Evolutionary conservation across 2,797 vertebrate genomes (phyloP).

Genomic region (Sylvia borin): DNA sequence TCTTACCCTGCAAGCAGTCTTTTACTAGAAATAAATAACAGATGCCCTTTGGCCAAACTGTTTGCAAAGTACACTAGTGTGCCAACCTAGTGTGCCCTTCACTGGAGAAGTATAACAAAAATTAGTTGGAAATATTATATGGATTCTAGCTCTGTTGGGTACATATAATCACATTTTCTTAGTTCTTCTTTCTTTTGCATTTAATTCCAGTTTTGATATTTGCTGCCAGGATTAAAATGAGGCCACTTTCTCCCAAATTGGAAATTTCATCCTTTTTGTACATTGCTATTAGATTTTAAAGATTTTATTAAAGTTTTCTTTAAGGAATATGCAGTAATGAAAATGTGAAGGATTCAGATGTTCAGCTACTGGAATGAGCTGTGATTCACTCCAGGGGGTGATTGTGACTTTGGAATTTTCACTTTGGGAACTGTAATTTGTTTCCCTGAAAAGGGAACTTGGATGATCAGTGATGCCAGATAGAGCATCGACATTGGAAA

Average conservation of each 20-base stretch:
- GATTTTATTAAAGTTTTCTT: slow-evolving; percentile 20
- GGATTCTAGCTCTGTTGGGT: neutral
- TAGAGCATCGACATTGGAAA: neutral
- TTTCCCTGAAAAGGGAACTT: neutral
- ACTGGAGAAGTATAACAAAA: neutral
- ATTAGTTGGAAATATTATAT: neutral
- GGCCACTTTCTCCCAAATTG: rapidly evolving
- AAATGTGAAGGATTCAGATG: neutral
- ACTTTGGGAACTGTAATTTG: neutral
- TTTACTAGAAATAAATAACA: neutral
- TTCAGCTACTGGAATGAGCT: neutral
- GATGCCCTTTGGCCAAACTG: neutral
- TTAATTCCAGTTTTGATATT: slow-evolving; percentile 14
- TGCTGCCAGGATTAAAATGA: neutral
- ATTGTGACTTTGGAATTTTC: neutral
- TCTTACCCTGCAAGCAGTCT: neutral
- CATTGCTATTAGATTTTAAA: neutral
- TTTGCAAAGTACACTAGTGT: neutral
- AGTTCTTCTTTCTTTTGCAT: neutral
- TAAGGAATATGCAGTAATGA: neutral
- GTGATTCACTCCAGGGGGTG: neutral
- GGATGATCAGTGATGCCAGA: neutral
- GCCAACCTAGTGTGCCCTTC: neutral
- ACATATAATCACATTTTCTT: neutral
- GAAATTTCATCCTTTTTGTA: neutral